Percentiles rank a stretch among this genome's conserved stretches.
Evolutionary conservation across 2,797 vertebrate genomes (phyloP).

Genomic region (Rallus crepitans): DNA sequence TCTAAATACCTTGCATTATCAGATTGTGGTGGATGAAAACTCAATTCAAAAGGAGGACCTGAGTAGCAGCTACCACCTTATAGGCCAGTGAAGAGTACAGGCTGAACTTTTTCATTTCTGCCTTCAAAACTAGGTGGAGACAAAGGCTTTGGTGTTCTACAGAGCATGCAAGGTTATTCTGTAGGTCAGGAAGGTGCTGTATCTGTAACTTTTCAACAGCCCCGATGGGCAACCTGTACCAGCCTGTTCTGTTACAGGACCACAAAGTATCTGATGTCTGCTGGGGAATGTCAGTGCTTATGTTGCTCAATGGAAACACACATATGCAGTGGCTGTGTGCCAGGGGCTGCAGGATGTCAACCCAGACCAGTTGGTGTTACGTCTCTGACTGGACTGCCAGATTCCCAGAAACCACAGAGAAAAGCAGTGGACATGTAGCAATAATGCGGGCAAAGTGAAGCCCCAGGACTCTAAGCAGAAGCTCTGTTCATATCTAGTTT

Average conservation of each 20-base stretch:
- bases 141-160: background rate
- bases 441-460: background rate
- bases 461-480: background rate
- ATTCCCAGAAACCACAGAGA: background rate
- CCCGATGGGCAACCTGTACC: background rate
- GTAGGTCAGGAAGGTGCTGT: background rate
- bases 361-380: background rate
- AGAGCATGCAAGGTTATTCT: accelerated
- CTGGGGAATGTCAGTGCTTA: background rate
- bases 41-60: background rate
- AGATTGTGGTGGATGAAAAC: background rate
- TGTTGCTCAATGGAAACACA: background rate
- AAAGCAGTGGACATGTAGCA: background rate
- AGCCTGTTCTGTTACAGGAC: background rate
- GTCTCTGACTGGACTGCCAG: background rate
- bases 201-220: background rate
- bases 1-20: background rate
- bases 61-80: background rate
- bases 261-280: background rate
- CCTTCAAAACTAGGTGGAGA: background rate
- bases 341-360: background rate
- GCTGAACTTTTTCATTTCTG: background rate
- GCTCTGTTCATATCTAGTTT: background rate
- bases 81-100: background rate
- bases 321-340: background rate